Conservation (phyloP, 1,140 invertebrate genomes). For the Bradynema listronoti region DNA sequence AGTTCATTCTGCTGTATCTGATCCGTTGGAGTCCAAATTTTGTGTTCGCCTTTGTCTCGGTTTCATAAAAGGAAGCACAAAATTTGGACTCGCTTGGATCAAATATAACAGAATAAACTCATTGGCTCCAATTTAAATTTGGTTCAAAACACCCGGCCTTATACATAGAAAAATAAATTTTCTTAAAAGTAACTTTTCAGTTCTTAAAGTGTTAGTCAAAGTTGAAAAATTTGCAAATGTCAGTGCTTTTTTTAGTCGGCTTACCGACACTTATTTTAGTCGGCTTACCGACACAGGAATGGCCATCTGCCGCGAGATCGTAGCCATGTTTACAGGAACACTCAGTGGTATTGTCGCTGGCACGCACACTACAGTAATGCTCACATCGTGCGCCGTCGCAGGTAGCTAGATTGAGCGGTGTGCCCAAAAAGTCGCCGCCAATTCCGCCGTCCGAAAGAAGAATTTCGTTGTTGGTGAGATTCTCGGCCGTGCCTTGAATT, state of each 20-base stretch:
- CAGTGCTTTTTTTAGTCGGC: not conserved
- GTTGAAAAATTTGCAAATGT: not conserved
- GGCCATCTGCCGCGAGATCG: slow-evolving; percentile 49
- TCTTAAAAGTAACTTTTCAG: not conserved
- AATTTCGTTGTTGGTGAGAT: not conserved
- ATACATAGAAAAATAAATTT: not conserved
- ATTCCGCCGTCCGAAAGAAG: not conserved
- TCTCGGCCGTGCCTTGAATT: not conserved
- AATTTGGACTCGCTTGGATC: too few species aligned
- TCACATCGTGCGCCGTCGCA: slow-evolving; percentile 43
- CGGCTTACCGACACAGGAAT: slow-evolving; percentile 43
- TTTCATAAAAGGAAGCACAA: too few species aligned
- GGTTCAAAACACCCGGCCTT: too few species aligned
- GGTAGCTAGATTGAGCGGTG: not conserved
- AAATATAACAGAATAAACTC: too few species aligned
- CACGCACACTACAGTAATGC: slow-evolving; percentile 50
- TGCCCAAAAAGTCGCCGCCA: not conserved
- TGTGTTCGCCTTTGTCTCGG: too few species aligned
- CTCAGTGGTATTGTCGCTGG: slow-evolving; percentile 43
- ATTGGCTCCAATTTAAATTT: too few species aligned
- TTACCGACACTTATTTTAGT: slow-evolving; percentile 37
- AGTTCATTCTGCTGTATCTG: too few species aligned
- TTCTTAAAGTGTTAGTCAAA: not conserved
- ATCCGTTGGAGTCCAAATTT: too few species aligned
- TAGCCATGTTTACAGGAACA: slow-evolving; percentile 49